A percentile compares a stretch with the other conserved stretches of the same genome.
phyloP scores from a whole-genome alignment of 2,113 vertebrate genomes.

The Triplophysa rosa region DNA sequence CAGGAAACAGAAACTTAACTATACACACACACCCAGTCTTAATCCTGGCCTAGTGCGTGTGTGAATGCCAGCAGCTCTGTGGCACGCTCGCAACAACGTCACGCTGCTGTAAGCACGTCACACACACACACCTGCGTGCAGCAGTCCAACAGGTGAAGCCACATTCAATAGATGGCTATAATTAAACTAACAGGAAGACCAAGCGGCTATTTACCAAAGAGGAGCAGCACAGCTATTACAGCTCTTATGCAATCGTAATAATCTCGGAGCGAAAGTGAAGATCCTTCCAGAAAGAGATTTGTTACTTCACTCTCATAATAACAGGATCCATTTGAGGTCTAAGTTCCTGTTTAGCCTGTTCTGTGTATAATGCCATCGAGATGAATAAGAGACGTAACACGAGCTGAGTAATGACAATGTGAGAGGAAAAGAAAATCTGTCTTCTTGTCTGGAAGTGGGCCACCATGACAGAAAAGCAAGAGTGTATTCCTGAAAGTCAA shows the following conservation, averaged over 20 bases:
- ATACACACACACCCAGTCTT: neutral
- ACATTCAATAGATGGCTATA: slow-evolving; percentile 6
- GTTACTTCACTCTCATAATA: neutral
- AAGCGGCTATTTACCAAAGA: slow-evolving; percentile 70
- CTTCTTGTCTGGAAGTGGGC: neutral
- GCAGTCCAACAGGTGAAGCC: slow-evolving; percentile 61
- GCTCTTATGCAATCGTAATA: slow-evolving; percentile 11
- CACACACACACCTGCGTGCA: slow-evolving; percentile 48
- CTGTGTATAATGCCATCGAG: neutral
- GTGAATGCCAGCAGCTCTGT: too few relatives aligned
- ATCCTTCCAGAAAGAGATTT: neutral
- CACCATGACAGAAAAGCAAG: slow-evolving; percentile 18
- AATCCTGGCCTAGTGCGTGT: neutral
- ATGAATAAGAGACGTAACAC: neutral
- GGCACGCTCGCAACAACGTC: neutral
- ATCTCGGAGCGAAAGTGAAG: neutral
- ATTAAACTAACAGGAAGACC: slow-evolving; percentile 49
- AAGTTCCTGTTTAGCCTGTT: slow-evolving; percentile 4
- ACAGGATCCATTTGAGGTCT: neutral
- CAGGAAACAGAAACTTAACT: slow-evolving; percentile 69
- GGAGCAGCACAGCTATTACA: slow-evolving; percentile 54
- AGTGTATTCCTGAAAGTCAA: neutral
- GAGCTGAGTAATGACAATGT: neutral
- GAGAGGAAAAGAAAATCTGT: neutral
- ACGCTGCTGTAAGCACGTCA: slow-evolving; percentile 65